Percentiles rank a stretch among this genome's conserved stretches.
These are phyloP conservation scores for Lapara coniferarum DNA, from an alignment of 2,888 invertebrate genomes.

Conservation along the genomic window DNA sequence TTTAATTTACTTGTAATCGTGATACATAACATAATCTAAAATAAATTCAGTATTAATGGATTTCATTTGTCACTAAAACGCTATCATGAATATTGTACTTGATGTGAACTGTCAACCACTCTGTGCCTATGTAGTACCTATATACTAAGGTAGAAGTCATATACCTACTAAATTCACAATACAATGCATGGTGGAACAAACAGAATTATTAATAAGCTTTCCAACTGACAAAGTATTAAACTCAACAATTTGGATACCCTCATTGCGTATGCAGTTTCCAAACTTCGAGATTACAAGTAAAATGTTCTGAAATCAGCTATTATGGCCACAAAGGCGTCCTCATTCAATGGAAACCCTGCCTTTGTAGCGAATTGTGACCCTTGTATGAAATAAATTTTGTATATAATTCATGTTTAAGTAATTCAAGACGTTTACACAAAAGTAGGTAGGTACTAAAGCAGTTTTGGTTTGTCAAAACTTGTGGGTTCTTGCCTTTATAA, in stretches of 20 bases:
- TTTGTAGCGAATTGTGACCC: neutral
- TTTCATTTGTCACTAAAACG: too few relatives aligned
- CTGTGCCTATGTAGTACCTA: too few relatives aligned
- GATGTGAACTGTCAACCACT: too few relatives aligned
- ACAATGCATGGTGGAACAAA: neutral
- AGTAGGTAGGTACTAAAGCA: neutral
- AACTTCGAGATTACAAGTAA: slow-evolving; percentile 32
- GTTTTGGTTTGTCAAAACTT: neutral
- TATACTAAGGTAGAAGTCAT: too few relatives aligned
- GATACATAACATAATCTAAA: too few relatives aligned
- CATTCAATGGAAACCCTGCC: slow-evolving; percentile 6
- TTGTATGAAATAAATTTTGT: slow-evolving; percentile 18
- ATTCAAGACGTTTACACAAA: neutral
- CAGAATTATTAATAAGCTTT: slow-evolving; percentile 10
- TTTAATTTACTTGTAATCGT: too few relatives aligned
- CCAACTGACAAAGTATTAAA: neutral
- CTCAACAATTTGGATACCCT: slow-evolving; percentile 28
- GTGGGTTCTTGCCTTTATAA: neutral
- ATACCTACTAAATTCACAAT: neutral
- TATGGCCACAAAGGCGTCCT: slow-evolving; percentile 26
- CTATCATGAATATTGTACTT: too few relatives aligned
- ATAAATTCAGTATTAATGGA: too few relatives aligned
- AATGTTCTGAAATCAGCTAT: slow-evolving; percentile 30
- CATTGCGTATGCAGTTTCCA: slow-evolving; percentile 46
- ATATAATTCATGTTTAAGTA: slow-evolving; percentile 9